A percentile compares a stretch with the other conserved stretches of the same genome.
Evolutionary conservation across 2,888 invertebrate species (phyloP).

Genomic region (Prenolepis imparis): DNA sequence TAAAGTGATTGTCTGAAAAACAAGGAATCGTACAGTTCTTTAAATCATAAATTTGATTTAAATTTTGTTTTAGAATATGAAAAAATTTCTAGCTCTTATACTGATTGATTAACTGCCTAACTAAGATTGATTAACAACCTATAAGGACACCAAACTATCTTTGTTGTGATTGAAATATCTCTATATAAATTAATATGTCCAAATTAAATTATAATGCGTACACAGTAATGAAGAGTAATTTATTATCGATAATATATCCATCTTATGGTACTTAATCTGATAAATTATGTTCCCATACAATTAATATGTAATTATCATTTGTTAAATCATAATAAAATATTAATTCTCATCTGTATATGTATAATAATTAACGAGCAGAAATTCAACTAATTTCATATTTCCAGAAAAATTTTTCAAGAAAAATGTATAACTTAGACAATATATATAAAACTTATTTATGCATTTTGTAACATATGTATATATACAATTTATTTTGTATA

Average conservation of each 20-base stretch:
- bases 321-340: neutral
- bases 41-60: neutral
- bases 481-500: neutral
- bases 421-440: too few species aligned
- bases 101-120: too few species aligned
- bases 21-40: neutral
- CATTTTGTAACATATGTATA: neutral
- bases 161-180: too few species aligned
- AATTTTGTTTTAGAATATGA: too few species aligned
- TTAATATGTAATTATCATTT: neutral
- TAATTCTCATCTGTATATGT: neutral
- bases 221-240: too few species aligned
- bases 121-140: too few species aligned
- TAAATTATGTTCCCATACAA: neutral
- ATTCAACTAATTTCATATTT: neutral
- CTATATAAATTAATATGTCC: too few species aligned
- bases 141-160: too few species aligned
- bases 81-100: too few species aligned
- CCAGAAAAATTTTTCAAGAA: too few species aligned
- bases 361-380: neutral
- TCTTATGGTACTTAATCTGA: neutral
- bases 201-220: too few species aligned
- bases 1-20: constrained; percentile 64
- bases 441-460: neutral
- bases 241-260: too few species aligned